These are phyloP conservation scores for Amphipyra tragopoginis DNA, from an alignment of 2,888 invertebrate species.

Conservation along the genomic window DNA sequence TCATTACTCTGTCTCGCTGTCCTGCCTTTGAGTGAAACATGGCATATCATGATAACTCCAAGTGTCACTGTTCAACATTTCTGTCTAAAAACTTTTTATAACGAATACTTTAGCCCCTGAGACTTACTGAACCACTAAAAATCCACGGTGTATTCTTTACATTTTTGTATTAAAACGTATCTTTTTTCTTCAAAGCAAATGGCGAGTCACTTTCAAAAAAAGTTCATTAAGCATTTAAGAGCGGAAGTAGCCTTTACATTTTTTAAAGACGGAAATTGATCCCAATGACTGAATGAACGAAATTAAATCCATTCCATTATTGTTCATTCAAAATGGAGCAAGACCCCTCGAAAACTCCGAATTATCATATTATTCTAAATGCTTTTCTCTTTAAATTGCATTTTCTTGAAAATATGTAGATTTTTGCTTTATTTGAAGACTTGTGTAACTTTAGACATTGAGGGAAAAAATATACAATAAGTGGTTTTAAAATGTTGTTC, in stretches of 20 bases:
- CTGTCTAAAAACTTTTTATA: too few relatives aligned
- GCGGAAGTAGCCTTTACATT: slow-evolving; percentile 37
- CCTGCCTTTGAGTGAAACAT: too few relatives aligned
- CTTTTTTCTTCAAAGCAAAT: slow-evolving; percentile 30
- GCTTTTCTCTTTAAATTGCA: slow-evolving; percentile 7
- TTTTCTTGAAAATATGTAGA: background rate
- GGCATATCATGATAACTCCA: too few relatives aligned
- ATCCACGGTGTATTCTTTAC: too few relatives aligned
- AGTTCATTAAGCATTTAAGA: slow-evolving; percentile 42
- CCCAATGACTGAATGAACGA: slow-evolving; percentile 37
- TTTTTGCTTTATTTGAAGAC: background rate
- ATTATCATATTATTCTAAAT: slow-evolving; percentile 43
- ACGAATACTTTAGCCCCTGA: too few relatives aligned
- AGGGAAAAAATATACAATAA: too few relatives aligned
- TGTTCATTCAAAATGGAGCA: slow-evolving; percentile 35
- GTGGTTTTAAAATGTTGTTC: too few relatives aligned
- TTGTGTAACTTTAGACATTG: background rate
- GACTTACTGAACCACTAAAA: too few relatives aligned
- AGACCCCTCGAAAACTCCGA: slow-evolving; percentile 13
- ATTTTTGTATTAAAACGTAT: too few relatives aligned
- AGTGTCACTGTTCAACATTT: too few relatives aligned
- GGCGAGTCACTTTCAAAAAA: slow-evolving; percentile 19
- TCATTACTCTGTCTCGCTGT: too few relatives aligned
- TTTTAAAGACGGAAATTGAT: slow-evolving; percentile 47
- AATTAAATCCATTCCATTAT: slow-evolving; percentile 45